Conservation (phyloP, 2,113 vertebrate genomes). For the Vidua macroura region DNA sequence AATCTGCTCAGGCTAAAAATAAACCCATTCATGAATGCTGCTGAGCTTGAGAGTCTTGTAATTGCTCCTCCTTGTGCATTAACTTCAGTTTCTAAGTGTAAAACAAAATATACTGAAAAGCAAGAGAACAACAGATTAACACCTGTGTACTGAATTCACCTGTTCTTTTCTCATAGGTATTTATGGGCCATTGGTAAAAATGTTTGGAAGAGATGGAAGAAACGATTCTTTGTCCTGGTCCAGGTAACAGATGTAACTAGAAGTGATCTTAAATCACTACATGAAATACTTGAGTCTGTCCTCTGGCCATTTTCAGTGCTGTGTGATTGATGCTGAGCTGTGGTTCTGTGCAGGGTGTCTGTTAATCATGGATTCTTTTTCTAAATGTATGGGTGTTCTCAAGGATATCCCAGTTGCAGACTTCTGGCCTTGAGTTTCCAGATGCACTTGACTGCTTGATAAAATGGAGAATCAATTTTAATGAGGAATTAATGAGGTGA, state of each 20-base stretch:
- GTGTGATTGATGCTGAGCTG: neutral
- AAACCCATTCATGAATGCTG: neutral
- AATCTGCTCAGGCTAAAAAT: neutral
- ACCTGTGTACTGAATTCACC: neutral
- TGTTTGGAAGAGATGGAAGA: constrained; percentile 99
- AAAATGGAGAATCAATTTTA: neutral
- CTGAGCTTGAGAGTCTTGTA: neutral
- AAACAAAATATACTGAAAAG: neutral
- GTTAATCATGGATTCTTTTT: neutral
- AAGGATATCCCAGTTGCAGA: neutral
- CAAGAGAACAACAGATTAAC: neutral
- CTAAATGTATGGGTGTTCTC: neutral
- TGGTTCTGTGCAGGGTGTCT: neutral
- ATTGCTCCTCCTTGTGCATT: neutral
- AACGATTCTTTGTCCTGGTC: constrained; percentile 96
- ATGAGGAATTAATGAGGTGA: neutral
- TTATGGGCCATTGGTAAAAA: constrained; percentile 98
- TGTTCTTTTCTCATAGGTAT: constrained; percentile 79
- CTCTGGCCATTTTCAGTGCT: neutral
- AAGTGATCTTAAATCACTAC: neutral
- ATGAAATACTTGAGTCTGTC: neutral
- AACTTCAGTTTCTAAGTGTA: neutral
- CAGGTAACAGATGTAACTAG: constrained; percentile 83
- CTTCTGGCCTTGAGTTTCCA: neutral
- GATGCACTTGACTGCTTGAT: neutral